Evolutionary conservation across 2,888 invertebrate species (phyloP).

Genomic region (Yponomeuta evonymella): DNA sequence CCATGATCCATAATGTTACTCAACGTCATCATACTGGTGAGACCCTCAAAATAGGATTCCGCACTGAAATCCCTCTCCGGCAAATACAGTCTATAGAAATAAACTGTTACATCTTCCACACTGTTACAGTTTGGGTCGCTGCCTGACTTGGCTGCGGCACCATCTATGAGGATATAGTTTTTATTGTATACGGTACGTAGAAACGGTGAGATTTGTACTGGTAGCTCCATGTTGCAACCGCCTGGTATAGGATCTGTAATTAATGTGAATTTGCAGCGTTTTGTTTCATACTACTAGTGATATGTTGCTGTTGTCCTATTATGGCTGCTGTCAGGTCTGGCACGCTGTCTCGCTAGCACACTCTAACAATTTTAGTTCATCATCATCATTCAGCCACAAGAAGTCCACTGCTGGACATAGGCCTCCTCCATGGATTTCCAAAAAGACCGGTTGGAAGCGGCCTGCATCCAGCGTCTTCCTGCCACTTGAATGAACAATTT

Average conservation of each 20-base stretch:
- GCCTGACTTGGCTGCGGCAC: conserved; percentile 63
- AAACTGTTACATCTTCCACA: conserved; percentile 51
- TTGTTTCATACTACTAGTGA: not conserved
- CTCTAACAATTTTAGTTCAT: too few species aligned
- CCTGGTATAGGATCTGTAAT: conserved; percentile 85
- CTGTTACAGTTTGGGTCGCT: conserved; percentile 38
- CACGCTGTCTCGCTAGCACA: too few species aligned
- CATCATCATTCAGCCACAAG: too few species aligned
- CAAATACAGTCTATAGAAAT: conserved; percentile 79
- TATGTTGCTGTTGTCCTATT: too few species aligned
- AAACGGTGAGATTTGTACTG: conserved; percentile 78
- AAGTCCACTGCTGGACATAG: too few species aligned
- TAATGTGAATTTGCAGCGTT: conserved; percentile 17
- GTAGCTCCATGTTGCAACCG: conserved; percentile 84
- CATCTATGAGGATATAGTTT: conserved; percentile 69
- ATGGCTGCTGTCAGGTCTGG: too few species aligned
- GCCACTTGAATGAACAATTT: too few species aligned
- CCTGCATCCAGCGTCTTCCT: too few species aligned
- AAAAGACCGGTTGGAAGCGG: too few species aligned
- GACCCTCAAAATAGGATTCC: conserved; percentile 76
- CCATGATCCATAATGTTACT: conserved; percentile 71
- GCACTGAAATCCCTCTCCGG: conserved; percentile 71
- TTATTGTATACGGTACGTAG: conserved; percentile 53
- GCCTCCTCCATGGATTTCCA: too few species aligned
- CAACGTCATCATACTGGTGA: conserved; percentile 78